Evolutionary conservation across 64 coral and sea anemone genomes (phyloP).

Genomic region (Pocillopora damicornis): DNA sequence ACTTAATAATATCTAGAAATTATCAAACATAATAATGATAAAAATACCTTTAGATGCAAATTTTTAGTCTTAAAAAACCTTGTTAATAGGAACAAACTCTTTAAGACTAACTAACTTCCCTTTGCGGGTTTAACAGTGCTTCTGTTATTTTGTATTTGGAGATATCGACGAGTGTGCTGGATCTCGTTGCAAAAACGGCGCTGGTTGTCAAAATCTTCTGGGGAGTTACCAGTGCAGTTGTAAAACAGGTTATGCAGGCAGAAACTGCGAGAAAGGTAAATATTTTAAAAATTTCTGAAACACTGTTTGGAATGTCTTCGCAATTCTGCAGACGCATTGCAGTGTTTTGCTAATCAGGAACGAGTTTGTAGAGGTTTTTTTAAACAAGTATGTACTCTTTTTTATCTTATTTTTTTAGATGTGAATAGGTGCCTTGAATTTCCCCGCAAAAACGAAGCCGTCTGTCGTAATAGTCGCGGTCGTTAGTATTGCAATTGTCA

Average conservation of each 20-base stretch:
- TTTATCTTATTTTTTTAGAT: background rate
- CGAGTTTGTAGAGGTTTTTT: too few relatives aligned
- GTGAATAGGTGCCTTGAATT: background rate
- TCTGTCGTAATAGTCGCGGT: background rate
- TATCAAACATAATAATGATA: too few relatives aligned
- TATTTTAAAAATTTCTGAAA: too few relatives aligned
- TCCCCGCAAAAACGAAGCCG: conserved; percentile 8
- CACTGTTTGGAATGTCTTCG: too few relatives aligned
- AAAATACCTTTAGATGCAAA: too few relatives aligned
- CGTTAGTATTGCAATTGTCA: conserved; percentile 5
- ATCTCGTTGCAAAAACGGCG: background rate
- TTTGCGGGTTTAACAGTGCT: background rate
- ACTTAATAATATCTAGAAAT: too few relatives aligned
- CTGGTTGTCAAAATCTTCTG: background rate
- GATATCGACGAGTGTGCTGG: background rate
- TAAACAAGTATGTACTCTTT: too few relatives aligned
- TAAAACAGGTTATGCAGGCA: too few relatives aligned
- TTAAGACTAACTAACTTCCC: too few relatives aligned
- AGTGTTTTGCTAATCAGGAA: too few relatives aligned
- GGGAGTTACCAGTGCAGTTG: background rate
- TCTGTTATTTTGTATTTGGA: background rate
- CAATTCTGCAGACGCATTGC: background rate
- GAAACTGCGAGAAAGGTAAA: background rate
- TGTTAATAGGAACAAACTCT: too few relatives aligned
- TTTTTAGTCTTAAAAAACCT: too few relatives aligned